These are phyloP conservation scores for Labeo calbasu DNA, from an alignment of 2,797 vertebrate genomes.

Conservation along the genomic window DNA sequence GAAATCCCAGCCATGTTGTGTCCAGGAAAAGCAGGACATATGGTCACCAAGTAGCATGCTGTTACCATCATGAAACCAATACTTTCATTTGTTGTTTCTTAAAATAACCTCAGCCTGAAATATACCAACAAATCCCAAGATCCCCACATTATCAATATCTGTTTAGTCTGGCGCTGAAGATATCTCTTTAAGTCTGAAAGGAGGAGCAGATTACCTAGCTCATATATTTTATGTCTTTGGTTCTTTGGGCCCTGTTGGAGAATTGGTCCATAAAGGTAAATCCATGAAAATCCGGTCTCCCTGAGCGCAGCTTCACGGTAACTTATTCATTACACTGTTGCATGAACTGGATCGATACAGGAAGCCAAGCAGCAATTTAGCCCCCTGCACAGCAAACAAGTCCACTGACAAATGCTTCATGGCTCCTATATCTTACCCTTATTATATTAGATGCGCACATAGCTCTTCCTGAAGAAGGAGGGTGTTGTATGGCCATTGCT, in stretches of 20 bases:
- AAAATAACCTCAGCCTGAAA: background rate
- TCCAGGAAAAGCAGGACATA: background rate
- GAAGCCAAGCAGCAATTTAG: slow-evolving; percentile 39
- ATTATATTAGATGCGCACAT: slow-evolving; percentile 7
- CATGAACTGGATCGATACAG: slow-evolving; percentile 47
- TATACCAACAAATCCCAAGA: slow-evolving; percentile 10
- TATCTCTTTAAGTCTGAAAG: slow-evolving; percentile 9
- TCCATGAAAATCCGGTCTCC: slow-evolving; percentile 49
- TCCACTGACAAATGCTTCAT: slow-evolving; percentile 14
- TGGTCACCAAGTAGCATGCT: background rate
- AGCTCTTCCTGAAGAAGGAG: background rate
- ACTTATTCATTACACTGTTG: slow-evolving; percentile 44
- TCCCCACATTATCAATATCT: slow-evolving; percentile 13
- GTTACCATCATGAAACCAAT: background rate
- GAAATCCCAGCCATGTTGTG: background rate
- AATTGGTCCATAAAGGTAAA: slow-evolving; percentile 52
- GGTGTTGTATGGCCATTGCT: background rate
- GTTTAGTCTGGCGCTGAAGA: background rate
- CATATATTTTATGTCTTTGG: slow-evolving; percentile 28
- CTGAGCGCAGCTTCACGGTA: background rate
- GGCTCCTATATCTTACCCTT: background rate
- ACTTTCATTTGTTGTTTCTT: background rate
- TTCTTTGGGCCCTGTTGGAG: slow-evolving; percentile 31
- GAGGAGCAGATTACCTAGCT: slow-evolving; percentile 33
- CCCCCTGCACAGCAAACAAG: slow-evolving; percentile 36